Base-by-base conservation (phyloP, 92 coral and sea anemone genomes). In the Actinernus sp. region DNA sequence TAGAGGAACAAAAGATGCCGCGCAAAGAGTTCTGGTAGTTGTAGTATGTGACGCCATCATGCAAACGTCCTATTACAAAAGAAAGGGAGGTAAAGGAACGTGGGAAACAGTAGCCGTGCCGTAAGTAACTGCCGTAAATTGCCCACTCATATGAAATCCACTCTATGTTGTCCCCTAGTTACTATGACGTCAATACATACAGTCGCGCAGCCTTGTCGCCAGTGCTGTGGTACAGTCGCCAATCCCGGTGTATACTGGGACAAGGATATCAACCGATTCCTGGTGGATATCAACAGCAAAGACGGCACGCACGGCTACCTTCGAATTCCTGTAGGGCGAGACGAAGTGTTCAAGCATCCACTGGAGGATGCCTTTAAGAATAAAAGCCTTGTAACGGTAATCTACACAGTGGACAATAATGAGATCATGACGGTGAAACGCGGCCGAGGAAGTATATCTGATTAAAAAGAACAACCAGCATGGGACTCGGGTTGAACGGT, bases 231-330 rank as follows among this genome's bases (percentile, higher is more conserved):
- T 28, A 34, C 31, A 18, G 82, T 81, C 1, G 73, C 76, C 9
- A 41, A 73, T 36, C 88, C 88, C 5, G 88, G 88, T 6, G 68
- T 81, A 12, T 81, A 81, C 69, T 81, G 82, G 88, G 88, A 81
- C 59, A 73, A 73, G 29, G 88, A 81, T 21, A 50, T 55, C 31
- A 50, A 49, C 27, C 51, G 88, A 9, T 63, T 67, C 54, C 52
- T 81, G 82, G 88, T 81, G 5, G 88, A 81, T 19, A 81, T 81
- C 2, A 71, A 81, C 27, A 46, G 76, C 28, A 69, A 64, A 3
- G 58, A 49, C 33, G 88, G 88, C 9, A 69, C 79, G 22, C 88
- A 81, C 23, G 88, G 88, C 13, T 81, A 63, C 33, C 54, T 81
- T 21, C 34, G 88, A 31, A 68, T 81, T 13, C 88, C 88, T 27